Base-by-base conservation (phyloP, 92 coral and sea anemone species). In the Muricea muricata region DNA sequence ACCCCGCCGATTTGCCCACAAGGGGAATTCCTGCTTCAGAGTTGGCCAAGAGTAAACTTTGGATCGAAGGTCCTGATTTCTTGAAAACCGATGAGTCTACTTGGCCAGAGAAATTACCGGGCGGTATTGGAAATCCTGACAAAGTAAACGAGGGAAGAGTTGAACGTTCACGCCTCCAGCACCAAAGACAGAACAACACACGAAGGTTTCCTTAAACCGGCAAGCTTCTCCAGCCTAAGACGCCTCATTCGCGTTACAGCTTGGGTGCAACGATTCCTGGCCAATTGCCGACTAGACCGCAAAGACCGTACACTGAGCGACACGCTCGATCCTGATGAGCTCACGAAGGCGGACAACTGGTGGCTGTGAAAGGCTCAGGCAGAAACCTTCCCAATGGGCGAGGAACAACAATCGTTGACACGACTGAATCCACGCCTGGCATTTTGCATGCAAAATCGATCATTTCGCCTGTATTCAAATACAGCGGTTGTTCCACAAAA, bases 201-300 rank as follows among this genome's bases (percentile, higher is more conserved):
- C 55, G 31, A 57, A 15, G 65, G 75, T 46, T 45, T 46, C 46
- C 73, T 80, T 23, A 57, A 61, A 57, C 91, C 88, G 42, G 73
- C 32, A 46, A 30, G 30, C 14, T 84, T 77, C 76, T 88, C 92
- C 52, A 84, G 48, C 40, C 55, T 88, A 7, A 52, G 13, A 7
- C 89, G 42, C 26, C 56, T 84, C 0, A 54, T 88, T 23, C 73
- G 41, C 26, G 85, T 88, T 37, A 88, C 89, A 70, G 91, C 88
- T 26, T 88, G 91, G 88, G 60, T 79, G 14, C n/a, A 29, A 18
- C 74, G 60, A 0, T 83, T 88, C 26, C 30, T 78, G 34, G 33
- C 6, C 39, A 88, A 88, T 40, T 87, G 87, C 75, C 71, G 58
- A 31, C 29, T 72, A 1, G 32, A 77, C 0, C 24, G 11, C 4